Conservation (phyloP, 2,113 vertebrate species). For the Chaetodon auriga region DNA sequence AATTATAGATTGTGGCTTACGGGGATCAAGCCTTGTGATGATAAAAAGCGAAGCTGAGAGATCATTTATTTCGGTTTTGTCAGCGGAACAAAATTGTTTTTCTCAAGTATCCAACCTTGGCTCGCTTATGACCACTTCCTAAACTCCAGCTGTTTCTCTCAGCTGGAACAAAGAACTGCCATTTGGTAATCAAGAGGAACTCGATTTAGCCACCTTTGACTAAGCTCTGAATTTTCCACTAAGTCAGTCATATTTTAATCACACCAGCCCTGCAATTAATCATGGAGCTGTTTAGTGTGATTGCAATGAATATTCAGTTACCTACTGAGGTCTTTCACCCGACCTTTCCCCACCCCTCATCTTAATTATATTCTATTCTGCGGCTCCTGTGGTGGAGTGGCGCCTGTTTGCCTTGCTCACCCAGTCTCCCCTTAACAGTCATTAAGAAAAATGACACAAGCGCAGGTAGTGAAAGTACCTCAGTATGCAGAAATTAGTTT, state of each 20-base stretch:
- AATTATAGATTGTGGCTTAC: slow-evolving; percentile 36
- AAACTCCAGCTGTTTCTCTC: slow-evolving; percentile 16
- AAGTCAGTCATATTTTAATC: slow-evolving; percentile 73
- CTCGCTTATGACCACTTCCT: background rate
- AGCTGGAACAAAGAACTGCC: slow-evolving; percentile 12
- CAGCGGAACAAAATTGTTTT: background rate
- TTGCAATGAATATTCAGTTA: slow-evolving; percentile 81
- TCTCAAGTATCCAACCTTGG: background rate
- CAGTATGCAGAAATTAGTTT: slow-evolving; percentile 69
- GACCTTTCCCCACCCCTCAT: slow-evolving; percentile 66
- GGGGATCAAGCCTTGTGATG: slow-evolving; percentile 1
- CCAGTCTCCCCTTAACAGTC: slow-evolving; percentile 60
- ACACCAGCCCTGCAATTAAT: slow-evolving; percentile 73
- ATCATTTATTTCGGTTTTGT: slow-evolving; percentile 36
- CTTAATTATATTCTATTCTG: slow-evolving; percentile 70
- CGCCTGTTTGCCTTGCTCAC: slow-evolving; percentile 63
- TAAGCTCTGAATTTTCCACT: slow-evolving; percentile 53
- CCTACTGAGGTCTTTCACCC: slow-evolving; percentile 64
- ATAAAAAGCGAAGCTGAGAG: background rate
- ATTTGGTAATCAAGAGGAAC: slow-evolving; percentile 54
- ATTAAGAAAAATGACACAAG: slow-evolving; percentile 79
- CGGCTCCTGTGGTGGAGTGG: slow-evolving; percentile 52
- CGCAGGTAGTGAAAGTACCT: slow-evolving; percentile 58
- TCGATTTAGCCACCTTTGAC: slow-evolving; percentile 56
- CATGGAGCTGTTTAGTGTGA: slow-evolving; percentile 72